A percentile compares a stretch with the other conserved stretches of the same genome.
These are phyloP conservation scores for Poecilia latipinna DNA, from an alignment of 2,113 vertebrate species.

Conservation along the genomic window DNA sequence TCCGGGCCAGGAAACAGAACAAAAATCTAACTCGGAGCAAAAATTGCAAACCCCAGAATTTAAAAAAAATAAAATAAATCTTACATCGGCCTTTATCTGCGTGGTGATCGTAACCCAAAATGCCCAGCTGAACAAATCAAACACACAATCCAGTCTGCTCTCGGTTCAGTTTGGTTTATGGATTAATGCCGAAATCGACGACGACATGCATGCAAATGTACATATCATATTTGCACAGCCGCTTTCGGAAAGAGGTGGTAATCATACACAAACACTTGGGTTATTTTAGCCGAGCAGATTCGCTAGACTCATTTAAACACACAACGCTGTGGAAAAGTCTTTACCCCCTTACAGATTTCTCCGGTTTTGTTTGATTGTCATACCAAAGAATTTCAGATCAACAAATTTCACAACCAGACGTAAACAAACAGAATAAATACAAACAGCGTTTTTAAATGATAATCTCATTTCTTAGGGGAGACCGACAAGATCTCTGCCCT, in stretches of 20 bases:
- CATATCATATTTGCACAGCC: slow-evolving; percentile 77
- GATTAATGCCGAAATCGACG: slow-evolving; percentile 71
- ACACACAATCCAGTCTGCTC: slow-evolving; percentile 55
- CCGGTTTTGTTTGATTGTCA: slow-evolving; percentile 14
- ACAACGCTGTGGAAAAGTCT: background rate
- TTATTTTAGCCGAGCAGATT: slow-evolving; percentile 24
- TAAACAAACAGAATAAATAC: background rate
- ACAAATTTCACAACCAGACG: background rate
- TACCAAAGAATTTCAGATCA: background rate
- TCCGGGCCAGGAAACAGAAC: slow-evolving; percentile 26
- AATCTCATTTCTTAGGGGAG: background rate
- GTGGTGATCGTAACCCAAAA: slow-evolving; percentile 27
- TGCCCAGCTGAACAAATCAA: slow-evolving; percentile 72
- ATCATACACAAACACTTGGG: slow-evolving; percentile 66
- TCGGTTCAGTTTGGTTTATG: slow-evolving; percentile 65
- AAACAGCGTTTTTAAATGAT: background rate
- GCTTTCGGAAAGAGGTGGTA: slow-evolving; percentile 58
- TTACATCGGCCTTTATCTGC: slow-evolving; percentile 21
- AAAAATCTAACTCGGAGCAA: background rate
- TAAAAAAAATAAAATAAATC: background rate
- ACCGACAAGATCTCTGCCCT: background rate
- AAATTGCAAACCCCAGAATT: background rate
- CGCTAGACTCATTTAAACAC: slow-evolving; percentile 27
- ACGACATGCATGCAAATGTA: slow-evolving; percentile 68
- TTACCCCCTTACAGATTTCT: background rate